phyloP scores from a whole-genome alignment of 2,797 vertebrate genomes.

The Sebastes nivosus region DNA sequence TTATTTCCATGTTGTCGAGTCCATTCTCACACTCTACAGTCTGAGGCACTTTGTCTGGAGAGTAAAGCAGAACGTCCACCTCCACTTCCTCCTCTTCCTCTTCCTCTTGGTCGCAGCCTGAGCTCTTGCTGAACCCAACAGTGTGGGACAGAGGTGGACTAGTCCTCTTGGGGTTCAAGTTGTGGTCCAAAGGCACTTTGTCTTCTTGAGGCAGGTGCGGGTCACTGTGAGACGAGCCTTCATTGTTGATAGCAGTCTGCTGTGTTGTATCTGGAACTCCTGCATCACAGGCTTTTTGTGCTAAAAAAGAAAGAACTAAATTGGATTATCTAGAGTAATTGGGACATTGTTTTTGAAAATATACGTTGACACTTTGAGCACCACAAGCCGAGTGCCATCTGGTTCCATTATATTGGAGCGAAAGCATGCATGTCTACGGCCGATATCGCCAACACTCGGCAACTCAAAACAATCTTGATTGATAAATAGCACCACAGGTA shows the following conservation, averaged over 20 bases:
- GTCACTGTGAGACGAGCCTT: background rate
- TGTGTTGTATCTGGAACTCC: background rate
- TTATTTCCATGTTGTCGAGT: background rate
- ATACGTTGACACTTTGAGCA: background rate
- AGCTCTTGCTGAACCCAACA: background rate
- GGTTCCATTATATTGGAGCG: background rate
- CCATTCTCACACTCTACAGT: background rate
- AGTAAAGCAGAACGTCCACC: conserved; percentile 71
- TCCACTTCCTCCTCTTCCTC: conserved; percentile 61
- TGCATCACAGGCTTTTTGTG: background rate
- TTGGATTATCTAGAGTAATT: background rate
- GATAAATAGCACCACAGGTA: no score
- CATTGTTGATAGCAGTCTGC: background rate
- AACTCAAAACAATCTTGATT: no score
- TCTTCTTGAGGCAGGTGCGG: background rate
- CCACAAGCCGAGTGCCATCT: background rate
- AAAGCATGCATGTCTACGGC: background rate
- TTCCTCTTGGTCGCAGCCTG: conserved; percentile 6
- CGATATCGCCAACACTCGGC: no score
- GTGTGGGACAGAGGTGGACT: background rate
- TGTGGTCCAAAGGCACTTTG: background rate
- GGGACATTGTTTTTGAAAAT: background rate
- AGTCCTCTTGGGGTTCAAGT: background rate
- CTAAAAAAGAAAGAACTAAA: background rate
- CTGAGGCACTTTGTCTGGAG: conserved; percentile 27